Evolutionary conservation across 1,140 invertebrate species (phyloP), one percentile per base, ranked within the genome.

Genomic region (Drosophila hydei): DNA sequence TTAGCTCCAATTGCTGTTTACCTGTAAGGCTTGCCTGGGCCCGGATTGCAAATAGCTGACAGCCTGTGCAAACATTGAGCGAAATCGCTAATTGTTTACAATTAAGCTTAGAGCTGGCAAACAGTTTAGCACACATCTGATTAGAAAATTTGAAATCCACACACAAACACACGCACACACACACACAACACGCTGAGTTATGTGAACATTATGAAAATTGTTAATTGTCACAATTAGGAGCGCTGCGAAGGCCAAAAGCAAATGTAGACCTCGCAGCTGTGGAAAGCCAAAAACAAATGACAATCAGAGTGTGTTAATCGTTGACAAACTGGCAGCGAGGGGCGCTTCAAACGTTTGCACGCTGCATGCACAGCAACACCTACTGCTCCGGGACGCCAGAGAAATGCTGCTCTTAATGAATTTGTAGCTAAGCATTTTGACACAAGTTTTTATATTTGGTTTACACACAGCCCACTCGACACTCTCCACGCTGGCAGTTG

Each of bases 221-320:
- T 73, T 84, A 79, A 84, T 79, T 84, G 80, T 43, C 25, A 56
- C 60, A 50, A 51, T 56, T 64, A 56, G 50, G 42, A 38, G 50
- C 51, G 40, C 14, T 11, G 27, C 19, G 18, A 18, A 14, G 33
- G 33, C 25, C 23, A 7, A 61, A 54, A 59, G 30, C 38, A 47
- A 64, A 50, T 27, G 40, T 68, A 33, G 56, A 25, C 45, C 65
- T 62, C 71, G 65, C 79, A 59, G 64, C 54, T 6, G 76, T 56
- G 38, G 63, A 48, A 42, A 63, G 55, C 55, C 75, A 79, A 85
- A 33, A 84, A 85, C 72, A 84, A 81, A 81, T 81, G 79, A 84
- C 80, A 84, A 85, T 76, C 79, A 77, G 79, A 84, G 76, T 85
- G 78, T 81, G 78, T 81, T 81, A 81, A 83, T 83, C 56, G 79